Evolutionary conservation across 2,888 invertebrate genomes (phyloP).

Genomic region (Blomia tropicalis): DNA sequence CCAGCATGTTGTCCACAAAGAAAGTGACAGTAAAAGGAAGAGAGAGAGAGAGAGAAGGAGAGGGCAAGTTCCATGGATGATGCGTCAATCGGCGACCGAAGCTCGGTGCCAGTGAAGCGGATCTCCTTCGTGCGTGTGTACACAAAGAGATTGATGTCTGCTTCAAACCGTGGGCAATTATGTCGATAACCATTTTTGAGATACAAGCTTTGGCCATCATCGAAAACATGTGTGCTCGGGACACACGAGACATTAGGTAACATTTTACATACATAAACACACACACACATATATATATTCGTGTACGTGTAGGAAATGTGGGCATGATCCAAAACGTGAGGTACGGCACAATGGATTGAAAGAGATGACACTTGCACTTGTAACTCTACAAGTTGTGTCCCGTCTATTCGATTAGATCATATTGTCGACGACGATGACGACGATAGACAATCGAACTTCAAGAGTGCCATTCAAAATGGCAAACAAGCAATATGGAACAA

Average conservation of each 20-base stretch:
- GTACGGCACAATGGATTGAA: no score
- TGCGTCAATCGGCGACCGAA: slow-evolving; percentile 6
- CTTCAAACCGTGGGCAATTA: neutral
- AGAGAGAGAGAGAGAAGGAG: neutral
- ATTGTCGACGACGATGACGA: neutral
- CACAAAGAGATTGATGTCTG: slow-evolving; percentile 2
- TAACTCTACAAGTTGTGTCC: no score
- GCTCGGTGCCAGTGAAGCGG: neutral
- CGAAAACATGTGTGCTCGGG: neutral
- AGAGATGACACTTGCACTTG: no score
- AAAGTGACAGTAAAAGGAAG: no score
- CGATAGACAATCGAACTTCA: neutral
- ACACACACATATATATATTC: neutral
- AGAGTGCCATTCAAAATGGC: neutral
- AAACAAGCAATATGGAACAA: neutral
- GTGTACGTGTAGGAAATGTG: no score
- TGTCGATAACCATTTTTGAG: neutral
- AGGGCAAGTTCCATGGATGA: neutral
- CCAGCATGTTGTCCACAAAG: neutral
- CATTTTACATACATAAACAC: neutral
- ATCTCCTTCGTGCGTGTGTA: slow-evolving; percentile 7
- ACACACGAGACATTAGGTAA: neutral
- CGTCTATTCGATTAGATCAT: no score
- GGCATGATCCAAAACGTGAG: no score
- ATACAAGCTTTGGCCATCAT: no score